Conservation (phyloP, 2,888 invertebrate genomes). For the Sarcophaga caerulescens region DNA sequence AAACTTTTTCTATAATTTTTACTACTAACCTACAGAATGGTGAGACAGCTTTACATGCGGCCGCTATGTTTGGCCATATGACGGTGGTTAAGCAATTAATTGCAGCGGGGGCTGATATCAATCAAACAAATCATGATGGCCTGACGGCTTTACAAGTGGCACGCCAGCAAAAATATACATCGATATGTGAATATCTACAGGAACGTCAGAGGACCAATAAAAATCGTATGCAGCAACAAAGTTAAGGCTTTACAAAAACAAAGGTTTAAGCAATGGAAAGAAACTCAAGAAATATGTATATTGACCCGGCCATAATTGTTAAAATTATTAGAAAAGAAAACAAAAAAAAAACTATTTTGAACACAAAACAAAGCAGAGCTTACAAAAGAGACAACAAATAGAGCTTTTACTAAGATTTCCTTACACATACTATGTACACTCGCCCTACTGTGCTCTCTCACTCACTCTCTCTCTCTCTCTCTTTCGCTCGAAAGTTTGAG, state of each 20-base stretch:
- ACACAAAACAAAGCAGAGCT: constrained; percentile 55
- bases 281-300: constrained; percentile 2
- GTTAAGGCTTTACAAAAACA: constrained; percentile 31
- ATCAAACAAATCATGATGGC: constrained; percentile 87
- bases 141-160: constrained; percentile 87
- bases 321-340: constrained; percentile 16
- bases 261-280: neutral
- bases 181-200: constrained; percentile 80
- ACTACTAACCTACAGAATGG: constrained; percentile 86
- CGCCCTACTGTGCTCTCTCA: neutral
- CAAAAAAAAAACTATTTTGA: constrained; percentile 20
- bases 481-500: neutral
- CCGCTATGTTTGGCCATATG: constrained; percentile 93
- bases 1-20: constrained; percentile 4
- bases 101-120: constrained; percentile 86
- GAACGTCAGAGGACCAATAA: constrained; percentile 72
- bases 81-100: constrained; percentile 89
- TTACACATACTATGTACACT: neutral
- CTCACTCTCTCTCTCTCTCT: neutral
- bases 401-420: constrained; percentile 42
- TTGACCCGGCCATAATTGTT: constrained; percentile 53
- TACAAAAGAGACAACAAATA: constrained; percentile 38
- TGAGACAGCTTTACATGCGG: constrained; percentile 94
- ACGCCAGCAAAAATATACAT: constrained; percentile 79
- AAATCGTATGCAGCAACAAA: constrained; percentile 49